Evolutionary conservation across 1,140 invertebrate species (phyloP).

Genomic region (Diachasma alloeum): DNA sequence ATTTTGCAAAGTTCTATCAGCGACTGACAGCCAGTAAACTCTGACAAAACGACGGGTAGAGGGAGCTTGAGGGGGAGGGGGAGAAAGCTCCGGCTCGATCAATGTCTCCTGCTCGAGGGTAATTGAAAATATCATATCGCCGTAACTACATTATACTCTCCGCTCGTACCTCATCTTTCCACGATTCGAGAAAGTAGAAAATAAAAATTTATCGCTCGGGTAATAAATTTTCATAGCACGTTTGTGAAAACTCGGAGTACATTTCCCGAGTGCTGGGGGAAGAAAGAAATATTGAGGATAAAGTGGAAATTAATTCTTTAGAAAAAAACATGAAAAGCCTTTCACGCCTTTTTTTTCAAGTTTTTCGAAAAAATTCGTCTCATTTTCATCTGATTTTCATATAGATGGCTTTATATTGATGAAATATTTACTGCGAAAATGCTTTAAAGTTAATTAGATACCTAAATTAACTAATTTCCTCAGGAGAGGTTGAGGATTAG

Average conservation of each 20-base stretch:
- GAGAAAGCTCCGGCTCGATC: background rate
- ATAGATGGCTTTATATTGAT: no score
- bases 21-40: background rate
- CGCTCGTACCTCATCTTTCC: background rate
- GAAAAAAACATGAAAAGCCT: background rate
- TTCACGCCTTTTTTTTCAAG: no score
- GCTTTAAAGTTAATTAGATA: no score
- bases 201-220: constrained; percentile 2
- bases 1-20: background rate
- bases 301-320: background rate
- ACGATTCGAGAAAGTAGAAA: background rate
- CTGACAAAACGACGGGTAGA: background rate
- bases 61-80: background rate
- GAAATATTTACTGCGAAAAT: no score
- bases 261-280: background rate
- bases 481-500: no score
- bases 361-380: no score
- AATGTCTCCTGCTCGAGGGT: background rate
- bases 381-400: no score
- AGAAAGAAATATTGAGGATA: background rate
- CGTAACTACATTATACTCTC: background rate
- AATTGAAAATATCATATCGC: background rate
- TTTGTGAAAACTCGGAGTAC: background rate
- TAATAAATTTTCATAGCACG: background rate
- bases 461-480: no score